Evolutionary conservation across 2,797 vertebrate species (phyloP).

Genomic region (Podargus strigoides): DNA sequence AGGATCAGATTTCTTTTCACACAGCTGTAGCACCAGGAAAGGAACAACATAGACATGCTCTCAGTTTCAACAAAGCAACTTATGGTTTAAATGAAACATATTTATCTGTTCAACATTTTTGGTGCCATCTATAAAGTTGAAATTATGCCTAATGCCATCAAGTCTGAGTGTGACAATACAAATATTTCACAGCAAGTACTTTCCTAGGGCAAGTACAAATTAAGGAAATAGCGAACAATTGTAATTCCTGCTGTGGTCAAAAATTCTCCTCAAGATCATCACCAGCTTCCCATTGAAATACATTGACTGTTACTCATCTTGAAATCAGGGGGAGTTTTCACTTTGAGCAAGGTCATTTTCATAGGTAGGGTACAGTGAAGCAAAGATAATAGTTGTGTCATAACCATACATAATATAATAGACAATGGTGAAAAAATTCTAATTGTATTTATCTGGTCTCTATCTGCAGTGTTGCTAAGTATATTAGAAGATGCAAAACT

Average conservation of each 20-base stretch:
- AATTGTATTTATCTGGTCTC: neutral
- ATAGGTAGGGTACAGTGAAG: neutral
- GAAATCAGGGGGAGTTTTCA: neutral
- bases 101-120: neutral
- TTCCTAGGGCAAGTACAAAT: neutral
- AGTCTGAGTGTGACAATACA: neutral
- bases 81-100: neutral
- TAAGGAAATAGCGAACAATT: neutral
- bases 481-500: neutral
- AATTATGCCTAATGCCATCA: neutral
- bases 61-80: neutral
- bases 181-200: neutral
- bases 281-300: neutral
- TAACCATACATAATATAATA: neutral
- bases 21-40: neutral
- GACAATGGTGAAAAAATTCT: slow-evolving; percentile 21
- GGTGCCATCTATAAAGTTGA: neutral
- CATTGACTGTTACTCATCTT: neutral
- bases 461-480: neutral
- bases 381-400: neutral
- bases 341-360: neutral
- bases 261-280: neutral
- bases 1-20: neutral
- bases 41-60: neutral
- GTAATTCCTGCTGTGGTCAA: neutral